Percentiles rank a stretch among this genome's conserved stretches.
Conservation (phyloP, 2,113 vertebrate species). For the Anguilla japonica region DNA sequence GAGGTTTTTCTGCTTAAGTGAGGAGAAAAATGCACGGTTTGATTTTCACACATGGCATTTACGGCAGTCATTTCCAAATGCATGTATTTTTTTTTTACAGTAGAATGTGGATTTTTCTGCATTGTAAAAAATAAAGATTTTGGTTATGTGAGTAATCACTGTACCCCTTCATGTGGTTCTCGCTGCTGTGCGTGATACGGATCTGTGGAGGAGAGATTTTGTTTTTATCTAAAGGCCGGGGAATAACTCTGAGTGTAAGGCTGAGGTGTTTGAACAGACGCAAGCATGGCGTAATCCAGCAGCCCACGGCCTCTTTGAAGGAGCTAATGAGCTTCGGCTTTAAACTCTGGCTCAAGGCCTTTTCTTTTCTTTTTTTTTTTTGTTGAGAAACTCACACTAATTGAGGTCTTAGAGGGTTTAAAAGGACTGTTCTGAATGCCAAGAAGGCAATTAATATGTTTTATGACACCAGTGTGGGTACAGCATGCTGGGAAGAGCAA, state of each 20-base stretch:
- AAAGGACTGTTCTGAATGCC: background rate
- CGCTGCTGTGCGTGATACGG: background rate
- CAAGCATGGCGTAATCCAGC: background rate
- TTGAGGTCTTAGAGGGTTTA: constrained; percentile 1
- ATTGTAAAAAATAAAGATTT: background rate
- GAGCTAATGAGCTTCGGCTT: background rate
- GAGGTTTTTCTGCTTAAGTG: background rate
- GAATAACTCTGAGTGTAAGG: background rate
- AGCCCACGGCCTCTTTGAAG: background rate
- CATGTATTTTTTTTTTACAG: background rate
- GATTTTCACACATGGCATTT: background rate
- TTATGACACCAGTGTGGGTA: constrained; percentile 1
- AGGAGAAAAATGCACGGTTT: background rate
- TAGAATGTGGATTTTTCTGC: background rate
- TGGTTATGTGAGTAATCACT: background rate
- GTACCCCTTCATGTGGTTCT: background rate
- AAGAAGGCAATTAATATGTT: constrained; percentile 4
- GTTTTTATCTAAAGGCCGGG: background rate
- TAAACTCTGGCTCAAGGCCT: background rate
- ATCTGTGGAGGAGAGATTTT: background rate
- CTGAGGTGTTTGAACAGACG: background rate
- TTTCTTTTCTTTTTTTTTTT: background rate
- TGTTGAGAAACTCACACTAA: background rate
- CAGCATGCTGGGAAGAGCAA: background rate
- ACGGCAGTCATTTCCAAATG: background rate